A percentile compares a stretch with the other conserved stretches of the same genome.
phyloP scores from a whole-genome alignment of 2,888 invertebrate genomes.

The Chalcis sispes region DNA sequence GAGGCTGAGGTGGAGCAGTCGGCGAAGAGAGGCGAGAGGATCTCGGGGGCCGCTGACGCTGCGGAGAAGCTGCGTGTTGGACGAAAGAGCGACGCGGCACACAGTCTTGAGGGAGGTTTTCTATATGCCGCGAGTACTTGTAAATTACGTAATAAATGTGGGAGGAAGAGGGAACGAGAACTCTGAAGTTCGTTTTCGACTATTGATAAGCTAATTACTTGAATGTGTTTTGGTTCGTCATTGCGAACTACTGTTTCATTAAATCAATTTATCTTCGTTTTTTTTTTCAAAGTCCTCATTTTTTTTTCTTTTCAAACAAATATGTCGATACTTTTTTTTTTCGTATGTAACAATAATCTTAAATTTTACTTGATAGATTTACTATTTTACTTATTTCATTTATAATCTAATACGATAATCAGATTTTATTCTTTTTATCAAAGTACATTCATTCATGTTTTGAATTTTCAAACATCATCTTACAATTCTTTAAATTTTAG shows the following conservation, averaged over 20 bases:
- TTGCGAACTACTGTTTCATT: constrained; percentile 15
- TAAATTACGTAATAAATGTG: constrained; percentile 50
- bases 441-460: too few species aligned
- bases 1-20: constrained; percentile 42
- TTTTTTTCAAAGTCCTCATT: background rate
- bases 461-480: too few species aligned
- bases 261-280: background rate
- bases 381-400: too few species aligned
- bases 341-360: too few species aligned
- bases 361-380: too few species aligned
- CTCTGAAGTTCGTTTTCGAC: constrained; percentile 53
- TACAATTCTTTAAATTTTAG: too few species aligned
- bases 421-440: too few species aligned
- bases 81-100: background rate
- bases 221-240: constrained; percentile 30
- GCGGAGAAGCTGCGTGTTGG: constrained; percentile 1
- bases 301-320: constrained; percentile 1
- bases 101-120: constrained; percentile 26
- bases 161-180: constrained; percentile 31
- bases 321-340: too few species aligned
- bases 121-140: constrained; percentile 34
- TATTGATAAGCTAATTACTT: constrained; percentile 53
- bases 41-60: background rate
- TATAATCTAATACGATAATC: too few species aligned
- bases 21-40: constrained; percentile 27